Conservation (phyloP, 2,113 vertebrate genomes). For the Loxodonta africana region DNA sequence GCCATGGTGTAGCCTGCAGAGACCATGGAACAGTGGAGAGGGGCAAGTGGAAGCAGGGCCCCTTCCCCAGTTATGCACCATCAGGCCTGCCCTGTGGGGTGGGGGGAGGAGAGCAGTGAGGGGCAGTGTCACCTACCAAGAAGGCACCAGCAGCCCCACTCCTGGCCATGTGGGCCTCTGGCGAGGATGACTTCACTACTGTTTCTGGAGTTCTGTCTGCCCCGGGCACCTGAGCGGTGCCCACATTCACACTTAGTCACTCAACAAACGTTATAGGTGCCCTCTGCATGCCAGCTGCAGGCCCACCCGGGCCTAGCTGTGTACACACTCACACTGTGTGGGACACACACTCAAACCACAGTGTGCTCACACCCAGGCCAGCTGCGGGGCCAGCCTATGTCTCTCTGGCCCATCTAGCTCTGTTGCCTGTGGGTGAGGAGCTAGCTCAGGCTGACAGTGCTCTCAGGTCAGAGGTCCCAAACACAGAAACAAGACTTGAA, state of each 20-base stretch:
- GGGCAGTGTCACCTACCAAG: neutral
- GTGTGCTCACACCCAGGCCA: neutral
- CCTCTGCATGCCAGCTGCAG: rapidly evolving
- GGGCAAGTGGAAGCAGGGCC: neutral
- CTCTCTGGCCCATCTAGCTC: neutral
- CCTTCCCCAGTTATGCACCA: neutral
- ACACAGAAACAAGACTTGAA: neutral
- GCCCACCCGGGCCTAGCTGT: neutral
- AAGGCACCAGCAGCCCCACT: neutral
- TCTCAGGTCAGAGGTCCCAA: neutral
- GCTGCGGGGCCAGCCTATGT: neutral
- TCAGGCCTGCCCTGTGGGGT: neutral
- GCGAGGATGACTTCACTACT: neutral
- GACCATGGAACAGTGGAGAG: neutral
- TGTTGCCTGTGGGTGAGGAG: neutral
- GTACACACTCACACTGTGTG: neutral
- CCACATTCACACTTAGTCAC: constrained; percentile 19
- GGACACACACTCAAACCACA: neutral
- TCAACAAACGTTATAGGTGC: neutral
- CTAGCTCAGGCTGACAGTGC: neutral
- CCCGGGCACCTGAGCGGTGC: neutral
- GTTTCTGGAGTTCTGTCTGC: neutral
- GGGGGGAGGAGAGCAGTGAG: rapidly evolving
- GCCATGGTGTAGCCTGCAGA: neutral
- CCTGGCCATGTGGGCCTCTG: neutral